These are phyloP conservation scores for Syrrhaptes paradoxus DNA, from an alignment of 2,113 vertebrate genomes.

Conservation along the genomic window DNA sequence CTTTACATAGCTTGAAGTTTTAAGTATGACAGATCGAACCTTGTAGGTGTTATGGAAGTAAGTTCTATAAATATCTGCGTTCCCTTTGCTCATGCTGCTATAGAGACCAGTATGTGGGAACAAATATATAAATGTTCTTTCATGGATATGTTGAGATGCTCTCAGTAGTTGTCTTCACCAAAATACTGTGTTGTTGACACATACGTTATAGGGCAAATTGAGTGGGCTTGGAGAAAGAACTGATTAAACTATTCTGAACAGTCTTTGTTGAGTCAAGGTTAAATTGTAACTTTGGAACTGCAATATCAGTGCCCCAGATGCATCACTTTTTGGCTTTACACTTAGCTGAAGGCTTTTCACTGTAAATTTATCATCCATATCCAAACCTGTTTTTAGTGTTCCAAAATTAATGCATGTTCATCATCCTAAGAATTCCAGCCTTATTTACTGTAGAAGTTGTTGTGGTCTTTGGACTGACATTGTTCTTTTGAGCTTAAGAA, in stretches of 20 bases:
- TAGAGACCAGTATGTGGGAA: background rate
- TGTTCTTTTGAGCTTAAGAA: background rate
- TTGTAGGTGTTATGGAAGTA: background rate
- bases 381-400: background rate
- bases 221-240: background rate
- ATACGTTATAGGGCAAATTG: background rate
- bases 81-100: background rate
- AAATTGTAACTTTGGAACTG: background rate
- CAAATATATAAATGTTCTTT: background rate
- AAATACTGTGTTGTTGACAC: background rate
- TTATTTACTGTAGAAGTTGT: background rate
- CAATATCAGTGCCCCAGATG: background rate
- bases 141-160: background rate
- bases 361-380: background rate
- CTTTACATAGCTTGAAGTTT: background rate
- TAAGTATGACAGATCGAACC: background rate
- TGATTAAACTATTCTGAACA: background rate
- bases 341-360: background rate
- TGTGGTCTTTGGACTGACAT: background rate
- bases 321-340: background rate
- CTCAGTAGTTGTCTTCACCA: background rate
- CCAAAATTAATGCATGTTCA: accelerated
- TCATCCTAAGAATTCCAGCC: background rate
- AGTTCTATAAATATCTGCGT: background rate
- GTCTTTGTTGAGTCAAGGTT: background rate